Conservation (phyloP, 2,113 vertebrate genomes). For the Craseonycteris thonglongyai region DNA sequence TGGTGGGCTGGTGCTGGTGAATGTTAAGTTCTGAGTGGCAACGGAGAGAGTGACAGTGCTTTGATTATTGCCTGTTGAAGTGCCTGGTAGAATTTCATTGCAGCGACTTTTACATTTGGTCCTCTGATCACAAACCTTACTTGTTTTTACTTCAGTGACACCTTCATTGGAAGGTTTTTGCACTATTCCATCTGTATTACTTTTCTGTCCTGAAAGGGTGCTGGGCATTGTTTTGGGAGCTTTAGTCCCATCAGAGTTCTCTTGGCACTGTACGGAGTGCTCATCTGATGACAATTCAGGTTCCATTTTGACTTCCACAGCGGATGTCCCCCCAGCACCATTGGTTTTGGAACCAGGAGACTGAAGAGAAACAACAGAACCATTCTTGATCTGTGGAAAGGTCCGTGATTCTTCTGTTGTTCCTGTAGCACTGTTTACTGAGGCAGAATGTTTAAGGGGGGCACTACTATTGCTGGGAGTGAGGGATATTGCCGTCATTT, state of each 20-base stretch:
- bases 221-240: slow-evolving; percentile 68
- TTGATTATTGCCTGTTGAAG: slow-evolving; percentile 83
- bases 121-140: slow-evolving; percentile 78
- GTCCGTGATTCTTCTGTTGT: slow-evolving; percentile 80
- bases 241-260: slow-evolving; percentile 72
- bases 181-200: slow-evolving; percentile 70
- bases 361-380: slow-evolving; percentile 86
- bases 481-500: slow-evolving; percentile 95
- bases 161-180: slow-evolving; percentile 86
- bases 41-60: slow-evolving; percentile 80
- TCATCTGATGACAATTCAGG: slow-evolving; percentile 86
- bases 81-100: slow-evolving; percentile 75
- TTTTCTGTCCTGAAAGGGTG: slow-evolving; percentile 73
- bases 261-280: slow-evolving; percentile 78
- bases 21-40: slow-evolving; percentile 78
- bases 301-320: slow-evolving; percentile 89
- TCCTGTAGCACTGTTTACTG: slow-evolving; percentile 75
- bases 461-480: slow-evolving; percentile 82
- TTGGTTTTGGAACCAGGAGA: slow-evolving; percentile 81
- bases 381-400: slow-evolving; percentile 83
- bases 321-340: slow-evolving; percentile 65
- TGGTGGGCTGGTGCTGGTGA: slow-evolving; percentile 80
- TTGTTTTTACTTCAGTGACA: slow-evolving; percentile 80
- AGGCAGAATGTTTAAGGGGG: slow-evolving; percentile 85
- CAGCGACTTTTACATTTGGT: slow-evolving; percentile 81